Base-by-base conservation (phyloP, 2,888 invertebrate species). In the Conchocele bisecta region DNA sequence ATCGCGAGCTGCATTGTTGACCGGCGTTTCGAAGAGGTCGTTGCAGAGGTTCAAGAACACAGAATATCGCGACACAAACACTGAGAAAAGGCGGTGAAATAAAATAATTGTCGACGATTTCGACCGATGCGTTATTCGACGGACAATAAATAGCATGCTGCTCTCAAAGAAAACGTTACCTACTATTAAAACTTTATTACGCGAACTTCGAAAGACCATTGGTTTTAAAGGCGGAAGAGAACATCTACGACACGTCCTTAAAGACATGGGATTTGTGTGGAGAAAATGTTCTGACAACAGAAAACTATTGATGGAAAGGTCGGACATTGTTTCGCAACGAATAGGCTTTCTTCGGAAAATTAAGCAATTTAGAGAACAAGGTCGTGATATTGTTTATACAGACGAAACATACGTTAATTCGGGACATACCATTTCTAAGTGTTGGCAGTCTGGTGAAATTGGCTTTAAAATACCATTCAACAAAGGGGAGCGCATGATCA, bases 331-430 rank as follows among this genome's bases (percentile, higher is more conserved):
- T 4, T 15, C 29, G 4, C 13, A 2, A 22, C 4, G 50, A 28
- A 29, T 50, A 4, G n/a, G 17, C 5, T 50, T 9, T 50, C 20
- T 50, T n/a, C 9, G 29, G n/a, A 28, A 3, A 2, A 29, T 50
- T 13, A 6, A 3, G 5, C 28, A 28, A 28, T 29, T 20, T 28
- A 26, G 50, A 7, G 15, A 28, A 4, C 17, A 4, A 9, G 28
- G 29, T 3, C 9, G 29, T 17, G 13, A 26, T 7, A 28, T 50
- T 17, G 50, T 50, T 5, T 50, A 50, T 29, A 29, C 15, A 9
- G 42, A 54, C 28, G 63, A 63, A 28, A 24, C 63, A 2, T 63
- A 17, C 54, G 33, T 53, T 11, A 22, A 63, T 20, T 39, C 41
- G 5, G 15, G n/a, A 24, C 63, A 63, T 33, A n/a, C 29, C 6